Percentiles rank a stretch among this genome's conserved stretches.
phyloP scores from a whole-genome alignment of 2,888 invertebrate genomes.

The Tachina grossa region DNA sequence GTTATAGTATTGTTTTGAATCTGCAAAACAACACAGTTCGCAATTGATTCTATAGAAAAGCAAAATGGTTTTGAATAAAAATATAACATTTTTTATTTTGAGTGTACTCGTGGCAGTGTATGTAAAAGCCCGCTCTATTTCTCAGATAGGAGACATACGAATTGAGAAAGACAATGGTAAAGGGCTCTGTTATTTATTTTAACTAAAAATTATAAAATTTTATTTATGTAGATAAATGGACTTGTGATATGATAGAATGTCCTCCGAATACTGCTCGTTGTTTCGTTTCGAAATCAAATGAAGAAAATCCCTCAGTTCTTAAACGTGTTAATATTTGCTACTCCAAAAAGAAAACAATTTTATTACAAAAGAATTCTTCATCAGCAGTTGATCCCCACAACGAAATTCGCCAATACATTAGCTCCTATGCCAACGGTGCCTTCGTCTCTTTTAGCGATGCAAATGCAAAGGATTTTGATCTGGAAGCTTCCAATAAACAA shows the following conservation, averaged over 20 bases:
- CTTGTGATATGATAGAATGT: constrained; percentile 67
- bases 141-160: constrained; percentile 34
- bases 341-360: constrained; percentile 12
- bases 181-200: neutral
- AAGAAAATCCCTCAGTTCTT: constrained; percentile 18
- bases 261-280: constrained; percentile 52
- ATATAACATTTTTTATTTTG: constrained; percentile 4
- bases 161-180: constrained; percentile 33
- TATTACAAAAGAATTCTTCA: constrained; percentile 10
- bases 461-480: constrained; percentile 3
- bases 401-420: neutral
- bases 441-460: neutral
- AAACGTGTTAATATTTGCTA: constrained; percentile 59
- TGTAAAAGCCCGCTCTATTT: constrained; percentile 18
- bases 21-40: constrained; percentile 26
- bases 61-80: constrained; percentile 19
- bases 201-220: neutral
- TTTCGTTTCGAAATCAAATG: constrained; percentile 54
- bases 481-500: neutral
- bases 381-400: constrained; percentile 27
- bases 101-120: neutral
- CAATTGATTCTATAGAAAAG: neutral
- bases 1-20: constrained; percentile 31
- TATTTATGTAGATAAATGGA: constrained; percentile 56
- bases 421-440: constrained; percentile 3